phyloP scores from a whole-genome alignment of 2,888 invertebrate genomes.

The Nemapogon koenigi region DNA sequence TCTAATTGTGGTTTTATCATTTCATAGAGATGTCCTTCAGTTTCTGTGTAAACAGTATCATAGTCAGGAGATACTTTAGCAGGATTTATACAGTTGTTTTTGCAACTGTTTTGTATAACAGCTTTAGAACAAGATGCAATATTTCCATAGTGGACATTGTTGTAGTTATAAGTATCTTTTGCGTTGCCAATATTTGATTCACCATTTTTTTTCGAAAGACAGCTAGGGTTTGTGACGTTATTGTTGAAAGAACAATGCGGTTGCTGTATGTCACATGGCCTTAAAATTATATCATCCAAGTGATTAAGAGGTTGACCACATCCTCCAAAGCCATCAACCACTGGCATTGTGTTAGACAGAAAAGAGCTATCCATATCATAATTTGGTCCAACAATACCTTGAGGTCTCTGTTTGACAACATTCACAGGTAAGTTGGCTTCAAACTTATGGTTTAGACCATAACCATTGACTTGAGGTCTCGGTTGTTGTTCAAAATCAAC shows the following conservation, averaged over 20 bases:
- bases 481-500: constrained; percentile 70
- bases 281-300: constrained; percentile 43
- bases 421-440: background rate
- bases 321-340: constrained; percentile 56
- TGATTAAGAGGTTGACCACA: constrained; percentile 49
- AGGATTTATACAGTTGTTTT: constrained; percentile 8
- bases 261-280: constrained; percentile 12
- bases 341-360: constrained; percentile 54
- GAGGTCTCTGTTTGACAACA: constrained; percentile 27
- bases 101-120: constrained; percentile 31
- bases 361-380: constrained; percentile 55
- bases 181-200: constrained; percentile 24
- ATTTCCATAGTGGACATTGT: constrained; percentile 39
- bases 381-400: constrained; percentile 46
- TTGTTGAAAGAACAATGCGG: constrained; percentile 4
- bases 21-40: constrained; percentile 48
- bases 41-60: constrained; percentile 52
- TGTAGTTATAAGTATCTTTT: constrained; percentile 58
- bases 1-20: constrained; percentile 35
- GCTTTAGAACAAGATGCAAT: constrained; percentile 33
- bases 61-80: constrained; percentile 24
- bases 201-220: constrained; percentile 1
- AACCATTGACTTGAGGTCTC: background rate
- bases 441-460: background rate
- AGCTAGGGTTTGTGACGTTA: background rate